Percentiles rank a stretch among this genome's conserved stretches.
Conservation (phyloP, 2,888 invertebrate genomes). For the Agonopterix subpropinquella region DNA sequence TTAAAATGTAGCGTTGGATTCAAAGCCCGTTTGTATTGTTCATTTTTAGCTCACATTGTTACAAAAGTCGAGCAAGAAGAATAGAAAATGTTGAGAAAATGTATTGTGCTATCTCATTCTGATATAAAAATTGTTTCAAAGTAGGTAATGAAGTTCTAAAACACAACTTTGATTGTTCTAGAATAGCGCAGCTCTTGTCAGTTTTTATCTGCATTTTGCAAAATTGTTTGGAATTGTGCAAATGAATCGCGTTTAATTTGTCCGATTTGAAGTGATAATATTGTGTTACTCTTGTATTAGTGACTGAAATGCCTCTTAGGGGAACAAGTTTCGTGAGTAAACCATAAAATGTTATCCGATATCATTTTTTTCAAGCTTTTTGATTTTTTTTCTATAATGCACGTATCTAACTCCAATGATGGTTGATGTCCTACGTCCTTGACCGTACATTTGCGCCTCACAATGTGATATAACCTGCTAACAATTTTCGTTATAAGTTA, state of each 20-base stretch:
- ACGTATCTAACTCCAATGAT: slow-evolving; percentile 26
- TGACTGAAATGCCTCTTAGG: slow-evolving; percentile 64
- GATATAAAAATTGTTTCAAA: too few species aligned
- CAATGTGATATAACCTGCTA: slow-evolving; percentile 40
- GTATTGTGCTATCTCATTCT: too few species aligned
- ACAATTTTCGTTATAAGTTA: slow-evolving; percentile 15
- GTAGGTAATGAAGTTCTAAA: too few species aligned
- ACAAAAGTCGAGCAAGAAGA: neutral
- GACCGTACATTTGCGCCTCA: slow-evolving; percentile 16
- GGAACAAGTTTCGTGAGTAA: slow-evolving; percentile 64
- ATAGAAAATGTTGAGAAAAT: too few species aligned
- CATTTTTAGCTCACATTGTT: too few species aligned
- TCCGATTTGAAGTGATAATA: slow-evolving; percentile 13
- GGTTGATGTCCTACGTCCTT: slow-evolving; percentile 23
- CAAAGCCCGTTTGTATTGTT: too few species aligned
- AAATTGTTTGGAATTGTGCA: slow-evolving; percentile 23
- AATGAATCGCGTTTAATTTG: slow-evolving; percentile 17
- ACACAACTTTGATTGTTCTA: slow-evolving; percentile 45
- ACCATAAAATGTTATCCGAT: slow-evolving; percentile 21
- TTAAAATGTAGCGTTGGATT: too few species aligned
- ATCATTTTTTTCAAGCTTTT: slow-evolving; percentile 21
- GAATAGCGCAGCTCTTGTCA: slow-evolving; percentile 34
- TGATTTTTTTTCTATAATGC: slow-evolving; percentile 16
- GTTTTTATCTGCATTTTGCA: slow-evolving; percentile 30
- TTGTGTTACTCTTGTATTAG: slow-evolving; percentile 26